These are phyloP conservation scores for Puffinus mauretanicus DNA, from an alignment of 2,113 vertebrate species.

Conservation along the genomic window DNA sequence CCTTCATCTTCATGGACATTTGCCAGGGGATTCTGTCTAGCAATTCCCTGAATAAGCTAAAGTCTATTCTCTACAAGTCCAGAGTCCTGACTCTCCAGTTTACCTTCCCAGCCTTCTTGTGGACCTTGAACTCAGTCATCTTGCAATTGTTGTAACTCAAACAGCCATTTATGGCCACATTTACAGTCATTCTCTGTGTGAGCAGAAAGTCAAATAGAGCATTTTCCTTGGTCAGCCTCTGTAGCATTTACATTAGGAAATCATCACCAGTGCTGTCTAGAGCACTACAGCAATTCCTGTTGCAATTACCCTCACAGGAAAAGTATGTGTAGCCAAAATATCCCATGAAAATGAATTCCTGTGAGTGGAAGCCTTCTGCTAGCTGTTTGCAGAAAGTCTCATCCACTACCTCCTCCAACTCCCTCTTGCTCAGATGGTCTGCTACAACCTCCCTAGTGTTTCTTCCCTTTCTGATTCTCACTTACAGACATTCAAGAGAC, in stretches of 20 bases:
- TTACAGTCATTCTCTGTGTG: neutral
- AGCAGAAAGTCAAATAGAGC: neutral
- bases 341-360: neutral
- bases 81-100: neutral
- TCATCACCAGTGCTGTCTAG: neutral
- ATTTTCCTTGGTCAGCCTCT: neutral
- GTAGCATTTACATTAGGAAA: neutral
- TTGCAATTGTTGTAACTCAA: neutral
- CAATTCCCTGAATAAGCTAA: neutral
- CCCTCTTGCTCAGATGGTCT: neutral
- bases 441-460: neutral
- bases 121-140: neutral
- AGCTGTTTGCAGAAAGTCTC: neutral
- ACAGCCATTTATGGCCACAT: neutral
- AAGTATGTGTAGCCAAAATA: neutral
- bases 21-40: neutral
- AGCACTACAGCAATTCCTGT: neutral
- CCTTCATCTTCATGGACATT: neutral
- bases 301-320: neutral
- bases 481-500: neutral
- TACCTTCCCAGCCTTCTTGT: neutral
- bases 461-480: neutral
- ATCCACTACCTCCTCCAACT: neutral
- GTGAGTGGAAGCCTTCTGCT: neutral
- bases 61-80: neutral